These are phyloP conservation scores for Drosophila bifasciata DNA, from an alignment of 1,140 invertebrate species.

Conservation along the genomic window DNA sequence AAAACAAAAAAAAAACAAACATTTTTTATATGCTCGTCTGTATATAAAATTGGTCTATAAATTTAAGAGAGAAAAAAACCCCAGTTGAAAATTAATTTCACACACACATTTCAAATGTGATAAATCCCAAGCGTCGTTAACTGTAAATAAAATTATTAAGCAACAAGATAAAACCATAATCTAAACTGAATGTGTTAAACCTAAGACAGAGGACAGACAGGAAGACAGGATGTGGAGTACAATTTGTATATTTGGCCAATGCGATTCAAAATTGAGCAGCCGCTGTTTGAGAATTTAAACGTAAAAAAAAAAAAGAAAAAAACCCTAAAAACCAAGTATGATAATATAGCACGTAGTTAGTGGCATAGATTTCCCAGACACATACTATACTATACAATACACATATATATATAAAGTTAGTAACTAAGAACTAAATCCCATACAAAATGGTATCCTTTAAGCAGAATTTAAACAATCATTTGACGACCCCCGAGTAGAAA, in stretches of 20 bases:
- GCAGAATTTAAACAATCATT: conserved; percentile 22
- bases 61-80: conserved; percentile 6
- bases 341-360: conserved; percentile 69
- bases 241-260: conserved; percentile 71
- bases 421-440: conserved; percentile 26
- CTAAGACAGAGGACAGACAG: conserved; percentile 8
- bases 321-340: conserved; percentile 6
- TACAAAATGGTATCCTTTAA: conserved; percentile 9
- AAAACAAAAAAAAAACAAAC: no score
- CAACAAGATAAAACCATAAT: conserved; percentile 6
- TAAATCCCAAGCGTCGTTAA: conserved; percentile 39
- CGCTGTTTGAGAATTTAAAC: conserved; percentile 61
- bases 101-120: conserved; percentile 78
- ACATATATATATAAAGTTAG: conserved; percentile 26
- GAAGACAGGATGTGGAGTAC: conserved; percentile 15
- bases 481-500: conserved; percentile 29
- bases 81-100: conserved; percentile 21
- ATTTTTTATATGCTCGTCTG: conserved; percentile 54
- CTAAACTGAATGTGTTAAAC: conserved; percentile 22
- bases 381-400: conserved; percentile 27
- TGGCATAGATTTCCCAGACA: conserved; percentile 67
- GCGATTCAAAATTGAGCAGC: conserved; percentile 72
- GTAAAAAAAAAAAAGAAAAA: conserved; percentile 20
- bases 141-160: conserved; percentile 63
- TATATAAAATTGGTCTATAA: conserved; percentile 44